Conservation (phyloP, 1,140 invertebrate species). For the Drosophila aff. region DNA sequence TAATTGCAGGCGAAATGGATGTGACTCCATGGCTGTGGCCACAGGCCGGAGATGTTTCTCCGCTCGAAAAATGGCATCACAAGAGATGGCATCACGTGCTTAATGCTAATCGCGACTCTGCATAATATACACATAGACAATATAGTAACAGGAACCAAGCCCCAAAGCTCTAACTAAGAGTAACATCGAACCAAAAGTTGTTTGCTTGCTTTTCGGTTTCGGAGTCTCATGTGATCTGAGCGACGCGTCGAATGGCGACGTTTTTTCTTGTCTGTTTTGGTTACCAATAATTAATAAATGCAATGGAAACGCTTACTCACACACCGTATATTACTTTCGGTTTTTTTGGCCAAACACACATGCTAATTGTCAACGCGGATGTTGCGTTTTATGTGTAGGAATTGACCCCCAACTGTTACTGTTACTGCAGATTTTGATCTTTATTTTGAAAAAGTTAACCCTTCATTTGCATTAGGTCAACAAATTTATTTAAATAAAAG, state of each 20-base stretch:
- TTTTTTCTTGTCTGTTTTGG: conserved; percentile 41
- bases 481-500: too few relatives aligned
- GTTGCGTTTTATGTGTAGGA: conserved; percentile 1
- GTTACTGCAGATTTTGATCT: not conserved
- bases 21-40: conserved; percentile 19
- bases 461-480: not conserved
- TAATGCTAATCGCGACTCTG: conserved; percentile 37
- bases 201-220: conserved; percentile 55
- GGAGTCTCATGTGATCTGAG: conserved; percentile 61
- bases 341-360: conserved; percentile 33
- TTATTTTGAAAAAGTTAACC: not conserved
- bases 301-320: conserved; percentile 48
- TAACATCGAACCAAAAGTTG: conserved; percentile 53
- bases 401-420: conserved; percentile 7
- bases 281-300: conserved; percentile 62
- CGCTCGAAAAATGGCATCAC: conserved; percentile 38
- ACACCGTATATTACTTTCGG: conserved; percentile 35
- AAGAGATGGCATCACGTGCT: conserved; percentile 68
- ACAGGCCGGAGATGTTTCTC: conserved; percentile 27
- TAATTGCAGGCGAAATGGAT: conserved; percentile 57
- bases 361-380: conserved; percentile 68
- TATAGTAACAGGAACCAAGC: conserved; percentile 46
- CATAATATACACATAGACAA: not conserved
- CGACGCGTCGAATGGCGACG: conserved; percentile 32
- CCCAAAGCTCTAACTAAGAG: conserved; percentile 36